Evolutionary conservation across 1,140 invertebrate species (phyloP), one percentile per base, ranked within the genome.

Genomic region (Pseudachorutes palmiensis): DNA sequence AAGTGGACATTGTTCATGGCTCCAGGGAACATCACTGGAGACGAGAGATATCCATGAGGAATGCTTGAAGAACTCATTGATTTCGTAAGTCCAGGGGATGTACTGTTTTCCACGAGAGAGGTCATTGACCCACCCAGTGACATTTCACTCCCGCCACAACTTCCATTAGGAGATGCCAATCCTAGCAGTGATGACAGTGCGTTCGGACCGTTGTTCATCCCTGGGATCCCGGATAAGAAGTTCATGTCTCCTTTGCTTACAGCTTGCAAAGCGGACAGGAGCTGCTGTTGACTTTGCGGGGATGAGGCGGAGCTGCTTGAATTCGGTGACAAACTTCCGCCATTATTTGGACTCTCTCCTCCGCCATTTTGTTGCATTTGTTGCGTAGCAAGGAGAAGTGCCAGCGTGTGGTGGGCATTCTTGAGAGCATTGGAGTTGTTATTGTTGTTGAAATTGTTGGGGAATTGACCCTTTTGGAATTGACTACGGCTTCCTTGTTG

Each of bases 341-440:
- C 69, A 32, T 72, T 68, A 24, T 36, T 36, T 2, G 19, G 12
- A 30, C 31, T 55, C 70, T 72, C 67, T 74, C 33, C 62, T 9
- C 36, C 63, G 24, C 63, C 72, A 67, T 31, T 72, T 28, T 68
- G 67, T 51, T 71, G 68, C 63, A 68, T 57, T 68, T 76, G 70
- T 61, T 78, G 78, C 51, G 75, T 74, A 16, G 77, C 76, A 22
- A 79, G 66, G 0, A 78, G 72, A 58, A 79, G 75, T 24, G 78
- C 74, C 24, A 78, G 67, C 28, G 76, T 77, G 69, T 78, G 76
- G 29, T 74, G 72, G 19, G 75, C 75, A 64, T 76, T 75, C 45
- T 76, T 77, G 12, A 75, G 49, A 28, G 64, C 31, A 28, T 64
- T 66, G 32, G 41, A 26, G 49, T 67, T 69, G 28, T 51, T 65